Percentiles rank a stretch among this genome's conserved stretches.
Conservation (phyloP, 2,113 vertebrate genomes). For the Cyphomyrus discorhynchus region DNA sequence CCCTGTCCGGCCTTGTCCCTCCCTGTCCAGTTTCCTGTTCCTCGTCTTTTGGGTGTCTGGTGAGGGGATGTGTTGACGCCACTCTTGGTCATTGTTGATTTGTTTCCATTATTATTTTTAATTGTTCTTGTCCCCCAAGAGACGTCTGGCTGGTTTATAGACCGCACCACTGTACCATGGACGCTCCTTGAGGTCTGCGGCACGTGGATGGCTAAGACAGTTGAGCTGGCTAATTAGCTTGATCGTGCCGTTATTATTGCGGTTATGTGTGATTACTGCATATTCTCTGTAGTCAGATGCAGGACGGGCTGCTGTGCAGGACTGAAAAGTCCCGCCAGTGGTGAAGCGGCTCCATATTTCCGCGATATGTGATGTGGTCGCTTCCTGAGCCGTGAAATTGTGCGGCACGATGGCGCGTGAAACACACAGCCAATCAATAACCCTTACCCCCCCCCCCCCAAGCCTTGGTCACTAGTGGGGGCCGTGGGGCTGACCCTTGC, state of each 20-base stretch:
- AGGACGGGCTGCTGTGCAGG: not conserved
- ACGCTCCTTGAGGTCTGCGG: not conserved
- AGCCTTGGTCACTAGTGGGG: not conserved
- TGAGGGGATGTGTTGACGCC: not conserved
- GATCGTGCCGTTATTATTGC: not conserved
- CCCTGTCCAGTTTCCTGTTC: not conserved
- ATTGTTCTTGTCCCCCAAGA: not conserved
- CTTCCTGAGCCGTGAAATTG: not conserved
- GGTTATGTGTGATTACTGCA: not conserved
- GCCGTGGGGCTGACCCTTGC: too few relatives aligned
- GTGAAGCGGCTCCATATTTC: not conserved
- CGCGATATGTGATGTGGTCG: not conserved
- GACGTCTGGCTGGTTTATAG: not conserved
- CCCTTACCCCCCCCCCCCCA: not conserved
- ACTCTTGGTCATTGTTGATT: not conserved
- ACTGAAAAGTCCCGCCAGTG: not conserved
- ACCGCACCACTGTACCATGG: not conserved
- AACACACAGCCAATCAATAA: not conserved
- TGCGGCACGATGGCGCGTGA: not conserved
- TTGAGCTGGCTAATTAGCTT: not conserved
- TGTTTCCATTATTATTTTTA: not conserved
- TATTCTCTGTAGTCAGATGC: not conserved
- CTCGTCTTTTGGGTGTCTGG: not conserved
- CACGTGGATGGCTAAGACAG: not conserved
- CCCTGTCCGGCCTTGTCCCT: too few relatives aligned